These are phyloP conservation scores for Trichonephila clavipes DNA, from an alignment of 1,140 invertebrate genomes.

Conservation along the genomic window DNA sequence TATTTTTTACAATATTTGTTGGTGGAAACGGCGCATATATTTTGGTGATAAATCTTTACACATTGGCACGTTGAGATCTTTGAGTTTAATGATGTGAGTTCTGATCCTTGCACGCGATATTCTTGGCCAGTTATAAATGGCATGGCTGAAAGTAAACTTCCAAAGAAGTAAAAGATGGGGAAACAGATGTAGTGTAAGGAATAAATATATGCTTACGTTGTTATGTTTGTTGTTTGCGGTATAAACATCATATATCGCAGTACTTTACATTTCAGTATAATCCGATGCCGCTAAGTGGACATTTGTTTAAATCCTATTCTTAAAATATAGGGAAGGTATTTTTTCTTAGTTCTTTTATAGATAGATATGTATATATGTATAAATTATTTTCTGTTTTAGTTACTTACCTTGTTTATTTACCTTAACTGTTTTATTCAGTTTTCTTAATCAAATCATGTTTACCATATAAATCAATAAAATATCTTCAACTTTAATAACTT, in stretches of 20 bases:
- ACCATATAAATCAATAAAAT: no score
- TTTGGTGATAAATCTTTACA: slow-evolving; percentile 45
- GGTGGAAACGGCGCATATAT: slow-evolving; percentile 49
- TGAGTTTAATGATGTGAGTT: slow-evolving; percentile 29
- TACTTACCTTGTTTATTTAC: no score
- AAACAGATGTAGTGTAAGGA: not conserved
- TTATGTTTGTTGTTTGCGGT: not conserved
- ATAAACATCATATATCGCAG: not conserved
- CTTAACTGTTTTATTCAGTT: no score
- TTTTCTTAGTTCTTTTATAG: no score
- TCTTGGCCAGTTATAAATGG: slow-evolving; percentile 54
- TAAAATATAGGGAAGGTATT: no score
- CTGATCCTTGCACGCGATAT: slow-evolving; percentile 41
- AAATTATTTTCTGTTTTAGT: no score
- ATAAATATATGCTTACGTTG: not conserved
- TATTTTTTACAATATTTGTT: slow-evolving; percentile 41
- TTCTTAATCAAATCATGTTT: no score
- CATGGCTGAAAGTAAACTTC: slow-evolving; percentile 30
- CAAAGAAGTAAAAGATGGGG: not conserved
- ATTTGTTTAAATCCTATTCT: no score
- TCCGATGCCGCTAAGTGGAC: not conserved
- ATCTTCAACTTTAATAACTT: no score
- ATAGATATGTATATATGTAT: no score
- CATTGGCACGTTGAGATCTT: slow-evolving; percentile 49
- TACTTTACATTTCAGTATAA: not conserved